Percentiles rank a stretch among this genome's conserved stretches.
These are phyloP conservation scores for Orientallactaga bullata DNA, from an alignment of 2,113 vertebrate species.

Conservation along the genomic window DNA sequence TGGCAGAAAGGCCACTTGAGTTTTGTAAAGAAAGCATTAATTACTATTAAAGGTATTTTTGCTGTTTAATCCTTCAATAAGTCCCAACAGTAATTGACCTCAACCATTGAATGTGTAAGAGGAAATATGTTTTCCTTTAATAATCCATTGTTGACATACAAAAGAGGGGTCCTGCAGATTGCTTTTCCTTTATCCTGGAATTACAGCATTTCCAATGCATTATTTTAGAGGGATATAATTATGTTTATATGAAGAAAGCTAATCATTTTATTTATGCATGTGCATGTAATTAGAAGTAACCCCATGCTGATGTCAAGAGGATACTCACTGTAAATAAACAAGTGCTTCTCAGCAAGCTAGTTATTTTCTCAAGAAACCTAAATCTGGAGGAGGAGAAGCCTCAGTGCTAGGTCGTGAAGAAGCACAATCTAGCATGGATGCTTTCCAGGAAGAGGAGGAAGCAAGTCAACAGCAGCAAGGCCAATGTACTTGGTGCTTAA, in stretches of 20 bases:
- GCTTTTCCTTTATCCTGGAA: slow-evolving; percentile 48
- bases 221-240: slow-evolving; percentile 81
- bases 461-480: background rate
- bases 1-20: slow-evolving; percentile 40
- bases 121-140: slow-evolving; percentile 65
- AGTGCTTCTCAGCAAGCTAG: slow-evolving; percentile 77
- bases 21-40: slow-evolving; percentile 73
- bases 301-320: slow-evolving; percentile 86
- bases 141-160: slow-evolving; percentile 63
- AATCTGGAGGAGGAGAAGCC: background rate
- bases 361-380: slow-evolving; percentile 72
- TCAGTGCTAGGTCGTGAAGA: background rate
- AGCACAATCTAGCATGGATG: background rate
- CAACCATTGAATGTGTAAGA: slow-evolving; percentile 56
- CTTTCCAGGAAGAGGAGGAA: background rate
- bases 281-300: slow-evolving; percentile 82
- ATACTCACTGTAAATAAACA: slow-evolving; percentile 81
- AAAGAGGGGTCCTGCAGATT: slow-evolving; percentile 48
- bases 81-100: slow-evolving; percentile 78
- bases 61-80: slow-evolving; percentile 80
- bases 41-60: slow-evolving; percentile 72
- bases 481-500: background rate
- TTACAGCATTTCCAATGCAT: slow-evolving; percentile 47
- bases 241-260: slow-evolving; percentile 83
- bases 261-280: slow-evolving; percentile 84